These are phyloP conservation scores for Kryphioiulus occultus DNA, from an alignment of 2,888 invertebrate species.

Conservation along the genomic window DNA sequence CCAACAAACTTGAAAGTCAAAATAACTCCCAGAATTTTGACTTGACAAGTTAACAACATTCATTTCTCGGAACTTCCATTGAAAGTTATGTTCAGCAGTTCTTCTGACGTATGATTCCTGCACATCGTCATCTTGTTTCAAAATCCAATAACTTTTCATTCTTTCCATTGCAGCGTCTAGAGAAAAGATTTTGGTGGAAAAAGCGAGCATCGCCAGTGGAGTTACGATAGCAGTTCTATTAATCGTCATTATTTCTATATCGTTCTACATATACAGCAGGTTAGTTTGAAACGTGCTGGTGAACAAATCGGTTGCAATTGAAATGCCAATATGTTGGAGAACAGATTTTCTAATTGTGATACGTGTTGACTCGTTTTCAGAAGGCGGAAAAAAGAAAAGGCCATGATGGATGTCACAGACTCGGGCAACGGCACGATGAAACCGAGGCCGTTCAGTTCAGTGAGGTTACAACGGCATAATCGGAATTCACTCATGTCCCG, in stretches of 20 bases:
- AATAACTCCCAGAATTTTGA: too few species aligned
- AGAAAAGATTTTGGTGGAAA: slow-evolving; percentile 84
- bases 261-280: slow-evolving; percentile 57
- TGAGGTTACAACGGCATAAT: neutral
- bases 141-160: neutral
- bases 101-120: neutral
- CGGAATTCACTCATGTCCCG: neutral
- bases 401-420: neutral
- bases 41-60: too few species aligned
- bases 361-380: neutral
- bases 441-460: slow-evolving; percentile 2
- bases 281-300: neutral
- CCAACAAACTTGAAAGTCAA: too few species aligned
- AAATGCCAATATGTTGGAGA: neutral
- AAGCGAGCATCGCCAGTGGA: slow-evolving; percentile 86
- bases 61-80: too few species aligned
- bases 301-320: neutral
- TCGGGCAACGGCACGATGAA: slow-evolving; percentile 11
- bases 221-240: slow-evolving; percentile 71
- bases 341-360: neutral
- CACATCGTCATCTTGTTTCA: neutral
- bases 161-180: slow-evolving; percentile 69
- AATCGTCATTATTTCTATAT: slow-evolving; percentile 61
- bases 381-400: slow-evolving; percentile 43
- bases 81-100: neutral